phyloP scores from a whole-genome alignment of 2,888 invertebrate genomes.

The Phortica okadai region DNA sequence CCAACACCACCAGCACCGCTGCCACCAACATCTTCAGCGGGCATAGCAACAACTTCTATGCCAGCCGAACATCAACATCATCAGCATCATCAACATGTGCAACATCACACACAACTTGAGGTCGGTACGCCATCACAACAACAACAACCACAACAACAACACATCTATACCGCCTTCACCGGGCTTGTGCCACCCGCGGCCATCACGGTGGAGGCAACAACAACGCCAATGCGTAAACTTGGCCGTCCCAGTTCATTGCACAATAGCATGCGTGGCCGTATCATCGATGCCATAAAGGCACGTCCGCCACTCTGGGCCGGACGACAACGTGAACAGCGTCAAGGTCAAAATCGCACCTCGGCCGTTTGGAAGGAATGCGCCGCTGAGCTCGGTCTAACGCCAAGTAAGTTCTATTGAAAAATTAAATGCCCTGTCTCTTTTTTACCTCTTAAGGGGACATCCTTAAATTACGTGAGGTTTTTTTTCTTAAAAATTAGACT shows the following conservation, averaged over 20 bases:
- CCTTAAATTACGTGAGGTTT: no score
- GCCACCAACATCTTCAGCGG: slow-evolving; percentile 36
- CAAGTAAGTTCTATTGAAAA: slow-evolving; percentile 58
- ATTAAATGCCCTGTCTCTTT: background rate
- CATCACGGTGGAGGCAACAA: slow-evolving; percentile 66
- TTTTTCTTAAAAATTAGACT: no score
- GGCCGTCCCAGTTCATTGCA: slow-evolving; percentile 72
- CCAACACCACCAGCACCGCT: slow-evolving; percentile 33
- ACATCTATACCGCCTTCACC: slow-evolving; percentile 66
- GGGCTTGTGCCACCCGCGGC: slow-evolving; percentile 72
- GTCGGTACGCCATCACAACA: background rate
- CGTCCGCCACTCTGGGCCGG: slow-evolving; percentile 71
- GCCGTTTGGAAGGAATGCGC: slow-evolving; percentile 73
- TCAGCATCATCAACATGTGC: slow-evolving; percentile 44
- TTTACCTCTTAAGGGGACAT: no score
- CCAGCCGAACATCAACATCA: background rate
- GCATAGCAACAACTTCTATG: slow-evolving; percentile 26
- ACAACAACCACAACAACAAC: background rate
- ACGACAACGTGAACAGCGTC: slow-evolving; percentile 65
- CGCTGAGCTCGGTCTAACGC: slow-evolving; percentile 68
- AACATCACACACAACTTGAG: slow-evolving; percentile 39
- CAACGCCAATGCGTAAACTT: slow-evolving; percentile 67
- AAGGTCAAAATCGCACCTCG: slow-evolving; percentile 72
- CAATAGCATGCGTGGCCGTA: slow-evolving; percentile 73
- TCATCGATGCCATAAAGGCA: slow-evolving; percentile 71